Percentiles rank a stretch among this genome's conserved stretches.
Conservation (phyloP, 2,888 invertebrate genomes). For the Lordiphosa andalusiaca region DNA sequence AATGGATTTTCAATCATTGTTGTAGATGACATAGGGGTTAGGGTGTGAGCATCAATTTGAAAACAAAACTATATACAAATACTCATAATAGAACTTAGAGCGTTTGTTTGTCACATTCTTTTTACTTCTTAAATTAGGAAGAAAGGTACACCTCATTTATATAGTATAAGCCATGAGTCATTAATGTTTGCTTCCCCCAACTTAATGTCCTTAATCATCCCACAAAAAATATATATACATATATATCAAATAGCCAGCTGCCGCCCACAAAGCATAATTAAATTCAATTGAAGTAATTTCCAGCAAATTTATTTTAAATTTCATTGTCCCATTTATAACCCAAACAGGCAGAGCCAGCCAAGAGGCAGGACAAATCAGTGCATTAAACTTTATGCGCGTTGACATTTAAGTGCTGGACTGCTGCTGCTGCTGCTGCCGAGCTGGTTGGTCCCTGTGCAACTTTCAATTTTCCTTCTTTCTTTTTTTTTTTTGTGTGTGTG, state of each 20-base stretch:
- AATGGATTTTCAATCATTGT: conserved; percentile 26
- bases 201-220: conserved; percentile 47
- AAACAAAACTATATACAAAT: too few species aligned
- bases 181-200: conserved; percentile 10
- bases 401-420: conserved; percentile 36
- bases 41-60: too few species aligned
- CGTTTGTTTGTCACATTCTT: too few species aligned
- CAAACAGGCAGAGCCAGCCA: conserved; percentile 4
- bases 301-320: conserved; percentile 56
- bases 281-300: conserved; percentile 62
- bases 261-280: conserved; percentile 39
- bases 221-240: too few species aligned
- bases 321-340: conserved; percentile 47
- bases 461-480: conserved; percentile 45
- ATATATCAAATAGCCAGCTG: conserved; percentile 14
- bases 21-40: conserved; percentile 14
- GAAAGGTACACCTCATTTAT: not conserved
- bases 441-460: conserved; percentile 31
- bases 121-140: too few species aligned
- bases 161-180: not conserved
- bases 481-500: conserved; percentile 19
- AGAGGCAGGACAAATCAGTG: conserved; percentile 17
- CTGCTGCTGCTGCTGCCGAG: conserved; percentile 10
- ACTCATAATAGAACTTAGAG: too few species aligned
- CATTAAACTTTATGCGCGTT: conserved; percentile 27